These are phyloP conservation scores for Anguilla anguilla DNA, from an alignment of 2,797 vertebrate species.

Conservation along the genomic window DNA sequence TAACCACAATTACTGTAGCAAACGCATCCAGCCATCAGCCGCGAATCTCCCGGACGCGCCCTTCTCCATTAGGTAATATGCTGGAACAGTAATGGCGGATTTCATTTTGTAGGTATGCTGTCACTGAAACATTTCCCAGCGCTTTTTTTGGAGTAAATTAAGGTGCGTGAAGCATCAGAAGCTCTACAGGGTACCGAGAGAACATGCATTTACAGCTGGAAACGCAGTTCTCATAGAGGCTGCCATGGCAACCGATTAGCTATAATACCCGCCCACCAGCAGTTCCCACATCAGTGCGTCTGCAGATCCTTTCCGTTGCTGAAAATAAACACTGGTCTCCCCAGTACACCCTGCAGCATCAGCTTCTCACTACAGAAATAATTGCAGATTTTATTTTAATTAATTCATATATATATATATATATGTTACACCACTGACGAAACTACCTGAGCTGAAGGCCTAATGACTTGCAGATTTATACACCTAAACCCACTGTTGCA, in stretches of 20 bases:
- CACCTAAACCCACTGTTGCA: too few species aligned
- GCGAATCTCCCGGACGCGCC: too few species aligned
- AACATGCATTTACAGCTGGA: slow-evolving; percentile 28
- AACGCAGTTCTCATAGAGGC: slow-evolving; percentile 11
- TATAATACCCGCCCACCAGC: slow-evolving; percentile 26
- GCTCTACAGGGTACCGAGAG: slow-evolving; percentile 2
- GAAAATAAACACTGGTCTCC: slow-evolving; percentile 8
- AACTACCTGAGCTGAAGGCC: background rate
- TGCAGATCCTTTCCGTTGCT: background rate
- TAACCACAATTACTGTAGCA: background rate
- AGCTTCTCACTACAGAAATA: slow-evolving; percentile 22
- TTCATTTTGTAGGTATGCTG: background rate
- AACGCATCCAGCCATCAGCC: background rate
- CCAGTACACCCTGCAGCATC: too few species aligned
- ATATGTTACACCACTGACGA: background rate
- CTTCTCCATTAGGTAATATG: too few species aligned
- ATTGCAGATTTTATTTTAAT: background rate
- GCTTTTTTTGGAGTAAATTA: background rate
- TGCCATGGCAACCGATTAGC: slow-evolving; percentile 33
- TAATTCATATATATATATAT: too few species aligned
- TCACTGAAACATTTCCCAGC: background rate
- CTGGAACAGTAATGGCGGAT: background rate
- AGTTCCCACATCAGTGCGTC: slow-evolving; percentile 11
- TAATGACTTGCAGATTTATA: too few species aligned
- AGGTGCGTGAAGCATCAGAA: background rate